Conservation (phyloP, 2,113 vertebrate species). For the Pedionomus torquatus region DNA sequence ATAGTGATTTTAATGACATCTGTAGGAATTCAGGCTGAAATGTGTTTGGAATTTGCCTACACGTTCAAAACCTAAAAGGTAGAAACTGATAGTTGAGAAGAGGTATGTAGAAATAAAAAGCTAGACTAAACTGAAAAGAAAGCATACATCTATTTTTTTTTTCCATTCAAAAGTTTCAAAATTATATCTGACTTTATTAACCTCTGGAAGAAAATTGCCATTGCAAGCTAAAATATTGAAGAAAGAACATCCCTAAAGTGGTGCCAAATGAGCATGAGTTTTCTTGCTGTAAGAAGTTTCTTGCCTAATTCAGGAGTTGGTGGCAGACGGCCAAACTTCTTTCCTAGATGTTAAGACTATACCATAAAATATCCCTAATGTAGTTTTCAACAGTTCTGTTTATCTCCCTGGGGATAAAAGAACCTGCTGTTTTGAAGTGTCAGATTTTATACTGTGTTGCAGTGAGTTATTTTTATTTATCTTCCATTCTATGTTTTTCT, state of each 20-base stretch:
- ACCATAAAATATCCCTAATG: slow-evolving; percentile 73
- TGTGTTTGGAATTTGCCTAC: neutral
- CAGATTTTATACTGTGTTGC: slow-evolving; percentile 68
- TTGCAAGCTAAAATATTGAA: slow-evolving; percentile 29
- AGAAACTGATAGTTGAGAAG: neutral
- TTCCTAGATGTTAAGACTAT: slow-evolving; percentile 52
- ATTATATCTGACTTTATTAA: neutral
- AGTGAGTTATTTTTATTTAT: slow-evolving; percentile 75
- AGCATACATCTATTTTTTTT: neutral
- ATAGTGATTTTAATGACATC: neutral
- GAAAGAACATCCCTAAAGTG: slow-evolving; percentile 28
- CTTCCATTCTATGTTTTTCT: slow-evolving; percentile 63
- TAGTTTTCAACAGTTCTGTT: slow-evolving; percentile 73
- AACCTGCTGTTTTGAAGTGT: slow-evolving; percentile 72
- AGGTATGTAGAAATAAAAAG: neutral
- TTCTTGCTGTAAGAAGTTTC: slow-evolving; percentile 14
- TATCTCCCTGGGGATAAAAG: slow-evolving; percentile 70
- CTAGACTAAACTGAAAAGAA: neutral
- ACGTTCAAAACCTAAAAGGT: neutral
- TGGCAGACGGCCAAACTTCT: slow-evolving; percentile 45
- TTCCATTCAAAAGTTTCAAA: neutral
- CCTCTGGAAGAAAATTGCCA: neutral
- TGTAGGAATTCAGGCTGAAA: neutral
- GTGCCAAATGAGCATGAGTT: slow-evolving; percentile 21
- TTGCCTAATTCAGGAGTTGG: slow-evolving; percentile 31